A percentile compares a stretch with the other conserved stretches of the same genome.
These are phyloP conservation scores for Pleuronectes platessa DNA, from an alignment of 2,113 vertebrate genomes.

Conservation along the genomic window DNA sequence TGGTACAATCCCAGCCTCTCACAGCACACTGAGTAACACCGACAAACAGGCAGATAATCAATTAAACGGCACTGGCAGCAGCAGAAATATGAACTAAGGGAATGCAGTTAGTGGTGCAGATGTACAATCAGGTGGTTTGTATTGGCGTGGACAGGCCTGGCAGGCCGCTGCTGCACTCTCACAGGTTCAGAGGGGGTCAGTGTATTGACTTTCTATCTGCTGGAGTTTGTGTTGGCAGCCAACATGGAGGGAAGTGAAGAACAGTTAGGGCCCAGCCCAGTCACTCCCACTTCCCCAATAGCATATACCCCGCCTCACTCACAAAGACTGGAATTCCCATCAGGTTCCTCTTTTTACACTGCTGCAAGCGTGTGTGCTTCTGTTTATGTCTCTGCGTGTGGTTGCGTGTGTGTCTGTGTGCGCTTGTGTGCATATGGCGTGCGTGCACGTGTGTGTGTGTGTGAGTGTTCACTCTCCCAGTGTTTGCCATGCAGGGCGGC, in stretches of 20 bases:
- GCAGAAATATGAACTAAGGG: constrained; percentile 21
- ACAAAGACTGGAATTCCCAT: constrained; percentile 34
- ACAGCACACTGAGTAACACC: neutral
- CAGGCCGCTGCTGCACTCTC: constrained; percentile 19
- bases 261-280: constrained; percentile 51
- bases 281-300: constrained; percentile 70
- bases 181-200: constrained; percentile 55
- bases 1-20: neutral
- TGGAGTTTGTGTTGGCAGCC: constrained; percentile 56
- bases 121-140: constrained; percentile 16
- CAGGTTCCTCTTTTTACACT: constrained; percentile 54
- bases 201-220: constrained; percentile 68
- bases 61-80: constrained; percentile 7
- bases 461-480: constrained; percentile 36
- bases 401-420: constrained; percentile 23
- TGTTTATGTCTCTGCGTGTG: constrained; percentile 25
- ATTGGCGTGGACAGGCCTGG: constrained; percentile 25
- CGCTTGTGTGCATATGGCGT: neutral
- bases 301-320: constrained; percentile 48
- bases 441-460: constrained; percentile 8
- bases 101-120: constrained; percentile 11
- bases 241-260: constrained; percentile 65
- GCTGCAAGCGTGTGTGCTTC: constrained; percentile 33
- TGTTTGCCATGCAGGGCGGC: constrained; percentile 64
- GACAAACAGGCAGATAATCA: constrained; percentile 12